Evolutionary conservation across 2,797 vertebrate genomes (phyloP), one percentile per base, ranked within the genome.

Genomic region (Paedocypris micromegethes): DNA sequence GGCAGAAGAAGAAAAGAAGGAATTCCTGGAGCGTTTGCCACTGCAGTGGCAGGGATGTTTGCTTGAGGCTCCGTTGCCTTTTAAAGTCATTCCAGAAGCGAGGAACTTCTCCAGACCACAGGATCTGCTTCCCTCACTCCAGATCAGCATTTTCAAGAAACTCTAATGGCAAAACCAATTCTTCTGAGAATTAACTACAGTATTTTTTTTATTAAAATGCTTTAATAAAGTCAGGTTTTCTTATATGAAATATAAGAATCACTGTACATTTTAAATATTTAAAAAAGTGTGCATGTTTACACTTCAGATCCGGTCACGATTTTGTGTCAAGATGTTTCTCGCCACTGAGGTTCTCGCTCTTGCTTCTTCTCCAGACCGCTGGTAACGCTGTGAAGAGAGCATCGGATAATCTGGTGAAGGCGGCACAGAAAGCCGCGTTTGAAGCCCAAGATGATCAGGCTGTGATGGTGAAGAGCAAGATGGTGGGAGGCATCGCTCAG

Each of bases 401-500:
- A 0, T 95, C 96, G 0, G 96, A 99, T 77, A 95, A 98, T 80
- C 89, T 99, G 72, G 96, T 99, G 79, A 99, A 98, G 78, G 96
- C 96, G 0, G 96, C 96, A 0, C 95, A 99, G 86, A 99, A 98
- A 64, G 96, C 96, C 0, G 96, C 95, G 1, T 97, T 97, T 3
- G 97, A 98, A 45, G 92, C 92, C 66, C 93, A 97, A 52, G 92
- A 97, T 0, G 94, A 92, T 80, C 91, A 96, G 7, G 90, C 93
- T 38, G 94, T 99, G 77, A 94, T 96, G 79, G 96, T 99, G 72
- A 96, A 98, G 87, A 95, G 92, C 78, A 96, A 92, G 87, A 96
- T 99, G 94, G 96, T 99, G 0, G 95, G 96, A 44, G 96, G 96
- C 3, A 98, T 98, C n/a, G 96, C 96, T 80, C 96, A 98, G 95